Evolutionary conservation across 1,140 invertebrate genomes (phyloP).

Genomic region (Chrysomallon squamiferum): DNA sequence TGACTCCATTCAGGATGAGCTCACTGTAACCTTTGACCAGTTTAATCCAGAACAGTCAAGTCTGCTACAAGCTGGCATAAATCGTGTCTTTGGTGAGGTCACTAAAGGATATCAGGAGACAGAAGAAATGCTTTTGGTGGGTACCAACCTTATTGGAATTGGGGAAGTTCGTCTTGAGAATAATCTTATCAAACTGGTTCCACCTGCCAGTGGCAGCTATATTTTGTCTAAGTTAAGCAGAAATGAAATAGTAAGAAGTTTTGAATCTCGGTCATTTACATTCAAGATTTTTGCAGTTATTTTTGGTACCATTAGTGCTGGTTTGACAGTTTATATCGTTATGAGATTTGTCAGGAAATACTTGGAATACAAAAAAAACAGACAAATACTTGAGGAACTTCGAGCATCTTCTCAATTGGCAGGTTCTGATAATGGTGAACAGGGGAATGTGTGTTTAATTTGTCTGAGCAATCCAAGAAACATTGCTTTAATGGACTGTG

Average conservation of each 20-base stretch:
- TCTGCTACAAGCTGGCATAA: constrained; percentile 38
- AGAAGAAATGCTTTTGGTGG: constrained; percentile 59
- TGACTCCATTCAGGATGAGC: constrained; percentile 39
- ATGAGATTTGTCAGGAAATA: constrained; percentile 31
- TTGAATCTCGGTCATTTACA: constrained; percentile 34
- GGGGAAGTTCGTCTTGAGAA: constrained; percentile 54
- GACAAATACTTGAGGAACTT: constrained; percentile 24
- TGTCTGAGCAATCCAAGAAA: constrained; percentile 60
- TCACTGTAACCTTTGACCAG: constrained; percentile 44
- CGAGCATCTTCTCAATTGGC: constrained; percentile 9
- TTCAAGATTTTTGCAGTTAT: constrained; percentile 47
- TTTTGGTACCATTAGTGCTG: constrained; percentile 36
- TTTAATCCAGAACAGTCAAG: constrained; percentile 31
- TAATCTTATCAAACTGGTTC: constrained; percentile 46
- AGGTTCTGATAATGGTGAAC: constrained; percentile 1
- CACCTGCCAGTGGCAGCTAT: constrained; percentile 45
- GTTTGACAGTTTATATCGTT: constrained; percentile 36
- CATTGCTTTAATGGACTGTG: constrained; percentile 60
- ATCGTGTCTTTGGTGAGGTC: constrained; percentile 54
- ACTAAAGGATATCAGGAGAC: constrained; percentile 58
- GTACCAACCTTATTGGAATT: constrained; percentile 54
- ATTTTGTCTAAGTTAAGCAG: constrained; percentile 55
- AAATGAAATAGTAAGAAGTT: constrained; percentile 46
- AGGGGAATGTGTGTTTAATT: constrained; percentile 55
- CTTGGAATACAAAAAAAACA: constrained; percentile 20